Percentiles rank a stretch among this genome's conserved stretches.
These are phyloP conservation scores for Melanotaenia pygmaea DNA, from an alignment of 2,797 vertebrate species.

Conservation along the genomic window DNA sequence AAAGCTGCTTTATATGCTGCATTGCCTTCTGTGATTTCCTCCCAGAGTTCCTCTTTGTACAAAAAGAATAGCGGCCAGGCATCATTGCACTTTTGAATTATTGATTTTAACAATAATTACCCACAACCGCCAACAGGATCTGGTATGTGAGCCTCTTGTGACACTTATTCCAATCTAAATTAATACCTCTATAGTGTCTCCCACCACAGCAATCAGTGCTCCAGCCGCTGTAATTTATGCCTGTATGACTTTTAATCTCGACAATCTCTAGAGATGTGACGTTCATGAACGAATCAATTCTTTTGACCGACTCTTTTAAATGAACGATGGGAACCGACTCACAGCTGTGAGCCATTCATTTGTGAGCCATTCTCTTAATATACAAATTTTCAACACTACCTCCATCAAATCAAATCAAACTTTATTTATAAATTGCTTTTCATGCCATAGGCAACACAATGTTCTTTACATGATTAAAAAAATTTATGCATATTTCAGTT, in stretches of 20 bases:
- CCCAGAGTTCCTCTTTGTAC: conserved; percentile 38
- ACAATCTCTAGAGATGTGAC: conserved; percentile 46
- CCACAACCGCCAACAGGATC: conserved; percentile 60
- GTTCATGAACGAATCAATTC: too few species aligned
- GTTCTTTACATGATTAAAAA: too few species aligned
- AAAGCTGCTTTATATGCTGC: conserved; percentile 21
- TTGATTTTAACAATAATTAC: conserved; percentile 77
- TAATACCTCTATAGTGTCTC: conserved; percentile 50
- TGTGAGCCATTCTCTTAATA: too few species aligned
- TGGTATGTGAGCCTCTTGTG: conserved; percentile 44
- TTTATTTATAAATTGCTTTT: too few species aligned
- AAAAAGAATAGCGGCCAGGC: conserved; percentile 46
- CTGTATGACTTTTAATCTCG: conserved; percentile 65
- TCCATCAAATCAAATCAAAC: too few species aligned
- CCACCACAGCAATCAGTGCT: conserved; percentile 54
- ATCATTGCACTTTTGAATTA: conserved; percentile 58
- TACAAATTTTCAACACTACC: too few species aligned
- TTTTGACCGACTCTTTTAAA: too few species aligned
- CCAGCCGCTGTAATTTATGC: conserved; percentile 44
- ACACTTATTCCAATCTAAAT: conserved; percentile 69
- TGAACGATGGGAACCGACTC: too few species aligned
- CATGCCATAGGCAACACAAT: too few species aligned
- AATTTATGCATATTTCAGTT: too few species aligned
- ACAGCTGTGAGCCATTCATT: too few species aligned
- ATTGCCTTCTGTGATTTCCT: conserved; percentile 36